Base-by-base conservation (phyloP, 37 sponge, comb jelly and placozoan genomes). In the Eunapius fragilis region DNA sequence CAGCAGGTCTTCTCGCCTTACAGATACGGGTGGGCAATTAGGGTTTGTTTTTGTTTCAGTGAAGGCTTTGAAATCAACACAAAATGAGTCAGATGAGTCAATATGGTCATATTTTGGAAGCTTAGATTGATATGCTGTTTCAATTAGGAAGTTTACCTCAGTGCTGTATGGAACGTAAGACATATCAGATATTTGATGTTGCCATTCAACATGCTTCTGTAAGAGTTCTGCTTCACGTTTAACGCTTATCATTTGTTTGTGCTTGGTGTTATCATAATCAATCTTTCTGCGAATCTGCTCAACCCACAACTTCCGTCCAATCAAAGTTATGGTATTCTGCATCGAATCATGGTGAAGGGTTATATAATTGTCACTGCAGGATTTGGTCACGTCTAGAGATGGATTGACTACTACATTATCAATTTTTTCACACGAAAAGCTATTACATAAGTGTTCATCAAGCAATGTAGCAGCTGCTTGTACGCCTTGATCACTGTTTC, bases 121-220 rank as follows among this genome's bases (percentile, higher is more conserved):
- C 0, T 85, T 75, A 9, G 45, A 9, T 10, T 80, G 69, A 37
- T 69, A 85, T n/a, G 85, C 90, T 28, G 36, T 10, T 68, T 91
- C 91, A 70, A 91, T 86, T 12, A 82, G 74, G 72, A 50, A 76
- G 68, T 91, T 91, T 9, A 45, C 30, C 0, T 24, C 25, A 25
- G 25, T 6, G 70, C 70, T 83, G 77, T 91, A 91, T 31, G 82
- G 74, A 3, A 48, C 77, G n/a, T 82, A 37, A 34, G 25, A 22
- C 2, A 72, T 77, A 74, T 48, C 37, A 31, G 77, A 74, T 9
- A 72, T 72, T 48, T 31, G 87, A 28, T 83, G 67, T 31, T 76
- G 45, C 91, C 91, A 91, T 31, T 82, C 24, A 10, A 91, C 69
- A 9, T 25, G 69, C 33, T 91, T 82, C 3, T 58, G 33, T 58